Evolutionary conservation across 1,140 invertebrate genomes (phyloP), one percentile per base, ranked within the genome.

Genomic region (Ylistrum balloti): DNA sequence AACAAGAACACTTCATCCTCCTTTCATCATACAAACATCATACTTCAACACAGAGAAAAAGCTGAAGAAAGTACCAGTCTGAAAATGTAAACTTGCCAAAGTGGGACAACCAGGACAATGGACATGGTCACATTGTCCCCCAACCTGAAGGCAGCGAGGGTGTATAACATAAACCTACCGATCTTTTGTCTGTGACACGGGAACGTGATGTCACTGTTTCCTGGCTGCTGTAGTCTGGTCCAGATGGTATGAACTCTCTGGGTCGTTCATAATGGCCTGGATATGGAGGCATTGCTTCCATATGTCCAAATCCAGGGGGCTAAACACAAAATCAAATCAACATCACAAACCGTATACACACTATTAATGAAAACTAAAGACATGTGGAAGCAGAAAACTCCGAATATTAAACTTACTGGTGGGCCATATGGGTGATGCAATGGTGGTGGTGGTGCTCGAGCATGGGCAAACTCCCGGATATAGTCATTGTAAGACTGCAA

Each of bases 251-350:
- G 90, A 95, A 96, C 48, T 97, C 97, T 17, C 97, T 97, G 87
- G 96, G 91, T 85, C 97, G 97, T 35, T 98, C 98, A 94, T 98
- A 98, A 94, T 98, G 98, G 85, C 98, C 97, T 32, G 97, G 97
- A 13, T 98, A 97, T 33, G 98, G 97, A 33, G 97, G 97, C 94
- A 98, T 95, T 33, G 97, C 96, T 90, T 98, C 98, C 95, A 98
- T 98, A n/a, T 74, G 56, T 33, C 88, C 88, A 90, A 93, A 95
- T n/a, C 93, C 92, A 28, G 97, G 96, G 22, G 97, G 96, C 94
- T 97, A 56, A 96, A 96, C 91, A 88, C 15, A 45, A 17, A 45
- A 38, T 38, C 35, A 13, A 38, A 38, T 7, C 35, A 38, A 38
- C 35, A 38, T n/a, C n/a, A n/a, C n/a, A n/a, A n/a, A n/a, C n/a